Percentiles rank a stretch among this genome's conserved stretches.
These are phyloP conservation scores for Crotophaga sulcirostris DNA, from an alignment of 2,113 vertebrate species.

Conservation along the genomic window DNA sequence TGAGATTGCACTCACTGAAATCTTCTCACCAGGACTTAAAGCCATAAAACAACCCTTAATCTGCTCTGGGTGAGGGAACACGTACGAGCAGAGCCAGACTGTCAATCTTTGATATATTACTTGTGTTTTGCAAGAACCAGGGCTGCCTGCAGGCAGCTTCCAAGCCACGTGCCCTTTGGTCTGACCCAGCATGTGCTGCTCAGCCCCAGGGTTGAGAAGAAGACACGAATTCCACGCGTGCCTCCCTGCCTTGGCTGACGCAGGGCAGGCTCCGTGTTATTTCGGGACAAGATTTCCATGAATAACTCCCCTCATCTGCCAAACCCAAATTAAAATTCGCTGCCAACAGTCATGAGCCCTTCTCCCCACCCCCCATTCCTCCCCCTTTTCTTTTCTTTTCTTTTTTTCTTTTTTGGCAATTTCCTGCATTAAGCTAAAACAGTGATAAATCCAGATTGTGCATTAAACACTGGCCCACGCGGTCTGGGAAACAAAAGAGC, in stretches of 20 bases:
- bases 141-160: neutral
- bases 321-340: constrained; percentile 20
- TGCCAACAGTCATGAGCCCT: neutral
- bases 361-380: neutral
- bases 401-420: neutral
- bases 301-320: constrained; percentile 2
- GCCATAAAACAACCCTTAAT: neutral
- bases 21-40: neutral
- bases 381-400: neutral
- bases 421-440: constrained; percentile 6
- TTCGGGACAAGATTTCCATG: neutral
- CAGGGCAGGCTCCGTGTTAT: neutral
- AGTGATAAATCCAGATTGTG: neutral
- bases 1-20: neutral
- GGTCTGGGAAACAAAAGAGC: neutral
- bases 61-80: neutral
- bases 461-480: neutral
- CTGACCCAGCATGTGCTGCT: neutral
- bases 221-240: neutral
- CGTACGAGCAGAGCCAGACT: neutral
- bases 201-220: neutral
- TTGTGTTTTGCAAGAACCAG: neutral
- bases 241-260: neutral
- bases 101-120: neutral
- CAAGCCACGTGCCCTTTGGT: neutral